Evolutionary conservation across 2,888 invertebrate species (phyloP).

Genomic region (Drosophila neutralis): DNA sequence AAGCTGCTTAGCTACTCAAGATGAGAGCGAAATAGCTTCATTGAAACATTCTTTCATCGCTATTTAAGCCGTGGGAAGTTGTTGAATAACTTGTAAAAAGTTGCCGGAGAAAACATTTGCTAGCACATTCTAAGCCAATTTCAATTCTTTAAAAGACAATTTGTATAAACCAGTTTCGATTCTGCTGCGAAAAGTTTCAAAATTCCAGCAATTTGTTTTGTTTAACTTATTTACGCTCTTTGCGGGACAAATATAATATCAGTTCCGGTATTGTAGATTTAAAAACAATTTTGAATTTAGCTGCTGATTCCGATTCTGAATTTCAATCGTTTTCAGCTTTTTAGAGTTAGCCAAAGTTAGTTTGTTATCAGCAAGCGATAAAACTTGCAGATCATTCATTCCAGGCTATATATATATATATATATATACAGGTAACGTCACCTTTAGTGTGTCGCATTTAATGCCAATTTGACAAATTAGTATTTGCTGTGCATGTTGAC

Average conservation of each 20-base stretch:
- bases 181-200: not conserved
- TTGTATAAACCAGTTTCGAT: not conserved
- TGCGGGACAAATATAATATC: not conserved
- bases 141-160: not conserved
- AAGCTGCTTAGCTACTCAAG: slow-evolving; percentile 27
- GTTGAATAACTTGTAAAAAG: slow-evolving; percentile 6
- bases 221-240: too few species aligned
- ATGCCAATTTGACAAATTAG: slow-evolving; percentile 75
- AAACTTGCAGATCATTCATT: slow-evolving; percentile 4
- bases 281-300: too few species aligned
- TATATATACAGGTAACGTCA: slow-evolving; percentile 12
- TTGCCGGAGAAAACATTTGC: not conserved
- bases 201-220: not conserved
- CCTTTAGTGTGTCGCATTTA: slow-evolving; percentile 51
- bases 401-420: not conserved
- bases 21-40: slow-evolving; percentile 15
- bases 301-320: not conserved
- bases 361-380: not conserved
- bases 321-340: not conserved
- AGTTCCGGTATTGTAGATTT: not conserved
- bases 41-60: slow-evolving; percentile 25
- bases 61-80: slow-evolving; percentile 28
- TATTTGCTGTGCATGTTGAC: slow-evolving; percentile 18
- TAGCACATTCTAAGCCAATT: not conserved
- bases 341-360: not conserved